Evolutionary conservation across 2,113 vertebrate genomes (phyloP).

Genomic region (Daphoenositta chrysoptera): DNA sequence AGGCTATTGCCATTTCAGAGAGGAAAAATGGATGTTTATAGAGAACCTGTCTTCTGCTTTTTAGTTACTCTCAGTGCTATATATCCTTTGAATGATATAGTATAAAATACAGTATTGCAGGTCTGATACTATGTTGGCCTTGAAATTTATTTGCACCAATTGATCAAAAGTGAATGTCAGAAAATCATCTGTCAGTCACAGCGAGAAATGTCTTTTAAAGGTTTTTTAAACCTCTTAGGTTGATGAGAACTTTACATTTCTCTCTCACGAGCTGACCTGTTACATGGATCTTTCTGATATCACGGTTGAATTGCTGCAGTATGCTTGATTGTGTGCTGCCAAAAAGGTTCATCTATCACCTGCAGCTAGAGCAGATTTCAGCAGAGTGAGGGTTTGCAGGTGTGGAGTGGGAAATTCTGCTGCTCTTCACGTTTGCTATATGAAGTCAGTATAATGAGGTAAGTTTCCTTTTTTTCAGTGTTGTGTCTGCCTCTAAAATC

Average conservation of each 20-base stretch:
- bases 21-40: background rate
- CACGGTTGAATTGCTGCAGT: background rate
- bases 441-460: background rate
- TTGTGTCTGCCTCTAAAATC: background rate
- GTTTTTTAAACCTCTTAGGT: slow-evolving; percentile 13
- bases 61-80: background rate
- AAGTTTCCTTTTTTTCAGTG: background rate
- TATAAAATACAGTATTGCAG: background rate
- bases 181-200: slow-evolving; percentile 8
- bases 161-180: slow-evolving; percentile 12
- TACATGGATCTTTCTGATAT: slow-evolving; percentile 11
- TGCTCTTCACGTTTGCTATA: background rate
- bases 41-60: background rate
- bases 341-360: slow-evolving; percentile 29
- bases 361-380: background rate
- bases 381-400: background rate
- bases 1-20: background rate
- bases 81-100: background rate
- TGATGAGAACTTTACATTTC: slow-evolving; percentile 11
- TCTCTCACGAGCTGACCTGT: background rate
- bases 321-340: background rate
- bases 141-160: slow-evolving; percentile 15
- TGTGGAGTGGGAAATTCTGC: background rate
- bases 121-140: background rate
- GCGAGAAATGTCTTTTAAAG: background rate